Base-by-base conservation (phyloP, 2,113 vertebrate genomes). In the Platanista minor region DNA sequence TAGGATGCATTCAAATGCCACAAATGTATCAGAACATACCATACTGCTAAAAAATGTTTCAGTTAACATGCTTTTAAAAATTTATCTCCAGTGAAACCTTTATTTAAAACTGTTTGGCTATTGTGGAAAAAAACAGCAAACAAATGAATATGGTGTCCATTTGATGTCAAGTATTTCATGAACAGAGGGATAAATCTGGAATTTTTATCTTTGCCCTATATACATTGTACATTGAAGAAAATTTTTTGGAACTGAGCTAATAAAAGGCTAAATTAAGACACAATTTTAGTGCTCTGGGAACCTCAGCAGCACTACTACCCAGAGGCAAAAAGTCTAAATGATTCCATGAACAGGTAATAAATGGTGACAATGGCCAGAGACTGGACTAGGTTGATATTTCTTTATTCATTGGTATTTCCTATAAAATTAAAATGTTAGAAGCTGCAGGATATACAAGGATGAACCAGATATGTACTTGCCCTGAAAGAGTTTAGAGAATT, bases 201-300 rank as follows among this genome's bases (percentile, higher is more conserved):
- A 27, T 72, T 93, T 92, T 90, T 20, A 61, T 66, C 75, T 95
- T 46, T 87, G 54, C 9, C 78, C 49, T 92, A 90, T 94, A 92
- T 95, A 71, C 41, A 62, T 6, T 69, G 17, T 27, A 92, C 11
- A 72, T 12, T 85, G n/a, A 86, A 67, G 52, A 74, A 87, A 66
- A 87, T 20, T 23, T 11, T 81, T 46, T 83, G 67, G 54, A 85
- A 59, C 17, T 39, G 62, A 84, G 25, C 49, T 88, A 92, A 97
- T 74, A 71, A 78, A 92, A 75, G 54, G 46, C 36, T 93, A 96
- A 95, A 94, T 89, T 87, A 94, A 95, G 61, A 86, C 9, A 93
- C 21, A 57, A 29, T 57, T 91, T 92, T 80, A 49, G 25, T n/a
- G 9, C 13, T 89, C 46, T 67, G 52, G 41, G 43, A 75, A 67